Conservation (phyloP, 2,888 invertebrate genomes). For the Clistopyga incitator region DNA sequence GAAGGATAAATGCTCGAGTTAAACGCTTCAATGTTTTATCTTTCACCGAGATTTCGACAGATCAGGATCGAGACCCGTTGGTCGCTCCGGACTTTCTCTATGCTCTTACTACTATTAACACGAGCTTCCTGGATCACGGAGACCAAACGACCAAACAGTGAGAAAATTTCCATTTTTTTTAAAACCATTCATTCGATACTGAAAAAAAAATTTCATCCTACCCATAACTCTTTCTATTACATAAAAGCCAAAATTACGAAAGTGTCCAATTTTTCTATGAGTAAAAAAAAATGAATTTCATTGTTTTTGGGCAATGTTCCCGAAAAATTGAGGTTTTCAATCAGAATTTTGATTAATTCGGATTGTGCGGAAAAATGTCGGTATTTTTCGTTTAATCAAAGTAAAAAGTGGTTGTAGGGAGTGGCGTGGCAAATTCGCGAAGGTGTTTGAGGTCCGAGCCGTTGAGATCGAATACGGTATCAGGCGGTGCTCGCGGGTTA, state of each 20-base stretch:
- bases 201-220: background rate
- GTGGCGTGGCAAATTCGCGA: slow-evolving; percentile 26
- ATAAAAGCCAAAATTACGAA: too few species aligned
- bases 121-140: slow-evolving; percentile 36
- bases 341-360: slow-evolving; percentile 4
- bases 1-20: slow-evolving; percentile 38
- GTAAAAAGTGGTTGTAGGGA: slow-evolving; percentile 30
- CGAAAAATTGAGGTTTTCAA: background rate
- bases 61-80: slow-evolving; percentile 32
- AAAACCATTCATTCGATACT: too few species aligned
- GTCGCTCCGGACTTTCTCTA: slow-evolving; percentile 27
- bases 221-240: too few species aligned
- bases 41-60: slow-evolving; percentile 32
- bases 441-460: slow-evolving; percentile 38
- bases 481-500: slow-evolving; percentile 23
- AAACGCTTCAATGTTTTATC: slow-evolving; percentile 39
- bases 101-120: slow-evolving; percentile 3
- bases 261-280: too few species aligned
- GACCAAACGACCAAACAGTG: background rate
- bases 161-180: background rate
- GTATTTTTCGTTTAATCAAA: background rate
- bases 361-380: background rate
- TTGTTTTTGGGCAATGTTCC: too few species aligned
- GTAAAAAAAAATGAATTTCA: too few species aligned
- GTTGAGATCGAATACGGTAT: slow-evolving; percentile 48